Base-by-base conservation (phyloP, 2,797 vertebrate genomes). In the Sebastiscus tertius region DNA sequence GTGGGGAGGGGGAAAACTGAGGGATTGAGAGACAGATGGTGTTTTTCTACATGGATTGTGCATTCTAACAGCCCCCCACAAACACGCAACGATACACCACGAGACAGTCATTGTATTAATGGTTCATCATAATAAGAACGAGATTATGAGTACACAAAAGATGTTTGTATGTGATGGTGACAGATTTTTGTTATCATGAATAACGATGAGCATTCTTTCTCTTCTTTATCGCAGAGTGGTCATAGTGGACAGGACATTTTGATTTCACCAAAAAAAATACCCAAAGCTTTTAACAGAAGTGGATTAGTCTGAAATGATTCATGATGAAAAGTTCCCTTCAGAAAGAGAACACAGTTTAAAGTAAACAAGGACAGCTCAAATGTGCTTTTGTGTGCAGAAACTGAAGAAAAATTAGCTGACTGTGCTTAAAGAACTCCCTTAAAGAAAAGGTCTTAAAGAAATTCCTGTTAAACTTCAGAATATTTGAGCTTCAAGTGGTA, bases 1-100 rank as follows among this genome's bases (percentile, higher is more conserved):
- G 71, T 67, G 36, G 56, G 72, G 77, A 70, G 71, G 81, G 83
- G 84, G 77, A 54, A 86, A 75, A 75, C 78, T 62, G 68, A 73
- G 75, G 75, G 85, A 83, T 85, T 22, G 62, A 86, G 82, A 65
- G 82, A 92, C 94, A 94, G 93, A 94, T 95, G 94, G 93, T 94
- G 92, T 94, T 94, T 95, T 93, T 92, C 86, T 80, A 65, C 88
- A 88, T 80, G 87, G 77, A 81, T 75, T 82, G 77, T 64, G 24
- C 16, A 70, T 85, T 69, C 14, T 55, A 64, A 69, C 79, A 83
- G 18, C 13, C 27, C 72, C 42, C 64, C 62, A 67, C 75, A 82
- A 80, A 82, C 74, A 42, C 29, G 12, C n/a, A 26, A 59, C 18
- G 69, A 68, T 24, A 72, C 42, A 31, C 36, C 7, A 56, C 22